These are phyloP conservation scores for Papilio polyxenes DNA, from an alignment of 1,140 invertebrate species.

Conservation along the genomic window DNA sequence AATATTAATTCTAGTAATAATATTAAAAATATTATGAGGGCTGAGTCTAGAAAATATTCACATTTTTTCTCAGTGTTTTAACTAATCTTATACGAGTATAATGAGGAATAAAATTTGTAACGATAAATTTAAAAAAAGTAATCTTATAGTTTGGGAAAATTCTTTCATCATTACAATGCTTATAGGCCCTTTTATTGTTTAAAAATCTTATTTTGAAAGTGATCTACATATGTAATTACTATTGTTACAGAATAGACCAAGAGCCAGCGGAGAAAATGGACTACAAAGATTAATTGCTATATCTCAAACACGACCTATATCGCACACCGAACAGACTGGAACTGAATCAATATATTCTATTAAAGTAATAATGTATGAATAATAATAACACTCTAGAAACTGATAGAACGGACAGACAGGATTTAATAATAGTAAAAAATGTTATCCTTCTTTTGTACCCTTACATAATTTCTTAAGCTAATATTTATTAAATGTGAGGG, in stretches of 20 bases:
- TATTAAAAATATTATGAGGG: too few species aligned
- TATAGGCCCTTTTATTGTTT: too few species aligned
- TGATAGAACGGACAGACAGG: constrained; percentile 8
- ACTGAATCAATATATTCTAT: background rate
- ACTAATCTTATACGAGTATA: too few species aligned
- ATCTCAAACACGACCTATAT: background rate
- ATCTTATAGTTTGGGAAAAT: too few species aligned
- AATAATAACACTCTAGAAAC: background rate
- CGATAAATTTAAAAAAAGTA: too few species aligned
- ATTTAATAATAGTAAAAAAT: background rate
- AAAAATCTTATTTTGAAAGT: background rate
- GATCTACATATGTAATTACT: background rate
- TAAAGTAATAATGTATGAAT: background rate
- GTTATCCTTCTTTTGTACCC: background rate
- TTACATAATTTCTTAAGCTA: background rate
- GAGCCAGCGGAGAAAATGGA: background rate
- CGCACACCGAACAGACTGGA: background rate
- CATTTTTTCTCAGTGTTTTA: too few species aligned
- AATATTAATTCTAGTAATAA: too few species aligned
- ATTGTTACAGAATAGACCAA: constrained; percentile 7
- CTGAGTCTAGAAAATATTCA: too few species aligned
- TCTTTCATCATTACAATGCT: too few species aligned
- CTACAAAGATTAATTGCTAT: constrained; percentile 1
- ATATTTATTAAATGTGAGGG: background rate
- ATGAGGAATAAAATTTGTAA: too few species aligned